Evolutionary conservation across 2,888 invertebrate species (phyloP).

Genomic region (Mimas tiliae): DNA sequence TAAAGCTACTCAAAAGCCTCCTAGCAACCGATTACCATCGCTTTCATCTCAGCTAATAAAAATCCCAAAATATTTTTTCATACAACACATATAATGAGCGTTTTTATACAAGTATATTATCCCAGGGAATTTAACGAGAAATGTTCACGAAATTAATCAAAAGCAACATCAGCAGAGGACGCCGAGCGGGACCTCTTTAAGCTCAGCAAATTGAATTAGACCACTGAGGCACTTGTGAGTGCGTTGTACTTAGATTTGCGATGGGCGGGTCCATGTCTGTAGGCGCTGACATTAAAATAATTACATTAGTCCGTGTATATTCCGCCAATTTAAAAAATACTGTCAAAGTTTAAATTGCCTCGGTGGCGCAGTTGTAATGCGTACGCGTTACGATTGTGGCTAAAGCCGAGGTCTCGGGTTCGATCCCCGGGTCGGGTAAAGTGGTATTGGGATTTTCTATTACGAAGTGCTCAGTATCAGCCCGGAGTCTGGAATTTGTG

Average conservation of each 20-base stretch:
- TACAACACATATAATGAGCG: neutral
- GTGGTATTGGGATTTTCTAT: too few relatives aligned
- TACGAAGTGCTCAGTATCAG: too few relatives aligned
- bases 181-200: slow-evolving; percentile 43
- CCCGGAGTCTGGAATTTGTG: too few relatives aligned
- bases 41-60: neutral
- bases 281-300: neutral
- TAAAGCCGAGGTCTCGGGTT: too few relatives aligned
- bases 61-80: neutral
- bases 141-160: slow-evolving; percentile 51
- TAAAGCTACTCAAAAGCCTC: too few relatives aligned
- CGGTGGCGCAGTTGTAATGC: too few relatives aligned
- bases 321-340: neutral
- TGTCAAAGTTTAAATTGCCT: too few relatives aligned
- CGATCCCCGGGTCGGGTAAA: too few relatives aligned
- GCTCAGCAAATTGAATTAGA: slow-evolving; percentile 52
- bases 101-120: neutral
- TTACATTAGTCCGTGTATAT: neutral
- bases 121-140: slow-evolving; percentile 30
- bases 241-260: slow-evolving; percentile 13
- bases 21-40: too few relatives aligned
- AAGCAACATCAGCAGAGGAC: slow-evolving; percentile 43
- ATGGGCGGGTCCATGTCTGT: neutral
- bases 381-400: too few relatives aligned
- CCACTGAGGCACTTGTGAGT: slow-evolving; percentile 34